Evolutionary conservation across 2,113 vertebrate genomes (phyloP), one percentile per base, ranked within the genome.

Genomic region (Thomomys bottae): DNA sequence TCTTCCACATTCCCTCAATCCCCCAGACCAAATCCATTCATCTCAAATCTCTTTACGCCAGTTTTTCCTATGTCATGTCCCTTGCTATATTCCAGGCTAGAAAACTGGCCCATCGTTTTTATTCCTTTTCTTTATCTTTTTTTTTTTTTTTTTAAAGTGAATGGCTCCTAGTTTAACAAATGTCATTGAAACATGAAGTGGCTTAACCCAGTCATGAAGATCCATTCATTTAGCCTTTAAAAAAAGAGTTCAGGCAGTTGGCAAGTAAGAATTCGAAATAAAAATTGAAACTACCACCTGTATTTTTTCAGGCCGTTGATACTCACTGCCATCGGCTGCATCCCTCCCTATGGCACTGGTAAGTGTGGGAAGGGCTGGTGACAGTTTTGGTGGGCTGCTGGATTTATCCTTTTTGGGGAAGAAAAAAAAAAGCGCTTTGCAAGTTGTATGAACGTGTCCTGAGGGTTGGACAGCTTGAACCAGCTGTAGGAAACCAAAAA

Each of bases 221-320:
- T 66, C 64, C 82, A 67, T 85, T 95, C 89, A 11, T 89, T 90
- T 96, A 96, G 89, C 68, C 92, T 95, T 45, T 95, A 92, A 88
- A 91, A 92, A 88, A 91, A 96, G 49, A 92, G 93, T 90, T 96
- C 96, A 96, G 95, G 96, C 96, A 97, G 86, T 95, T 97, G 94
- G 94, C 95, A 94, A 97, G 96, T 95, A 96, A 97, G 94, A 96
- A 95, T 95, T 96, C 87, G 90, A 96, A 96, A 97, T 96, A 95
- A 97, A 97, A 97, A 97, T 97, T 97, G 96, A 97, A 97, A 97
- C 96, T 97, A 95, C 96, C 95, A 97, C 96, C 96, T 97, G 96
- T 97, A 97, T 97, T 97, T 97, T 97, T 97, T 97, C 96, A 97
- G 96, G 96, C 95, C 96, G 94, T 96, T 97, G 96, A 97, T 96